These are phyloP conservation scores for Pogonocherus hispidulus DNA, from an alignment of 2,888 invertebrate genomes.

Conservation along the genomic window DNA sequence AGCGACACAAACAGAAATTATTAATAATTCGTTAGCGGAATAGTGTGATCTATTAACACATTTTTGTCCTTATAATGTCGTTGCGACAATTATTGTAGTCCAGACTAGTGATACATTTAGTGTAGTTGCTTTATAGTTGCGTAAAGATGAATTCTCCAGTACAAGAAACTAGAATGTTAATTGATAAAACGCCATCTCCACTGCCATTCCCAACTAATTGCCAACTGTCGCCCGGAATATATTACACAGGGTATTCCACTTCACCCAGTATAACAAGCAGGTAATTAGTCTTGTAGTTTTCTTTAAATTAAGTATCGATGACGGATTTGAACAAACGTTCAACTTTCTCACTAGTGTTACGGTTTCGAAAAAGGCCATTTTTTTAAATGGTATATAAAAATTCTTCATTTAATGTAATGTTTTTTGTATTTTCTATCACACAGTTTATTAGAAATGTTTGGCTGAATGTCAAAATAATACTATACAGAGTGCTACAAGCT, in stretches of 20 bases:
- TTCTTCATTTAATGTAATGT: too few species aligned
- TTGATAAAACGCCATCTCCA: constrained; percentile 34
- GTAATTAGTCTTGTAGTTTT: neutral
- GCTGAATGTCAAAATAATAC: too few species aligned
- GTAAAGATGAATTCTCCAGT: constrained; percentile 36
- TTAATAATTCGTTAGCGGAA: constrained; percentile 43
- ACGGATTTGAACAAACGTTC: too few species aligned
- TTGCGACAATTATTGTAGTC: neutral
- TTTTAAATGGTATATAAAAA: too few species aligned
- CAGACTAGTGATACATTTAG: constrained; percentile 10
- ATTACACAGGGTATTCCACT: constrained; percentile 43
- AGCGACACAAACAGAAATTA: constrained; percentile 39
- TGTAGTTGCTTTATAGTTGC: constrained; percentile 5
- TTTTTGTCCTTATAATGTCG: constrained; percentile 22
- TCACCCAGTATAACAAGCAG: constrained; percentile 49
- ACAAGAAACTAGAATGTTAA: constrained; percentile 42
- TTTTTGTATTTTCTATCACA: too few species aligned
- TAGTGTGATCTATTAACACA: constrained; percentile 16
- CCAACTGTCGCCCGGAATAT: constrained; percentile 39
- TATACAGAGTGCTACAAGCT: too few species aligned
- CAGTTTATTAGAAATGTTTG: too few species aligned
- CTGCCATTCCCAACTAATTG: constrained; percentile 29
- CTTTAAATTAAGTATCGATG: too few species aligned
- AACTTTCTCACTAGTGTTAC: too few species aligned
- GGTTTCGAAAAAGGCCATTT: too few species aligned